Evolutionary conservation across 2,113 vertebrate genomes (phyloP).

Genomic region (Piaya cayana): DNA sequence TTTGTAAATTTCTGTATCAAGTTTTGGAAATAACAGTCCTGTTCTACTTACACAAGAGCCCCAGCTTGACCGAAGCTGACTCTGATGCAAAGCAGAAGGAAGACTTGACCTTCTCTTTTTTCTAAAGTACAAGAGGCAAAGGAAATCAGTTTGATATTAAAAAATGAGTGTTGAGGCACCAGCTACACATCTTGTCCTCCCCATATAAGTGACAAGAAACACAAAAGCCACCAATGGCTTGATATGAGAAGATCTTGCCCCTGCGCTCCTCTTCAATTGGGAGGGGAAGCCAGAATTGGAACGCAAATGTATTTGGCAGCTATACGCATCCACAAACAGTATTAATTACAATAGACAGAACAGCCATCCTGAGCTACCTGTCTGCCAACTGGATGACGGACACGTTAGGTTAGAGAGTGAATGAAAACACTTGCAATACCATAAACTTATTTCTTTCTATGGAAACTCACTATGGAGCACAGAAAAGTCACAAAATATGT

Average conservation of each 20-base stretch:
- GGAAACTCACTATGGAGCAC: background rate
- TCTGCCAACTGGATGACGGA: background rate
- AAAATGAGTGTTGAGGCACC: background rate
- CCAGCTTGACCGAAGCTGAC: background rate
- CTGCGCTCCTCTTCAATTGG: background rate
- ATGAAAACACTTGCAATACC: background rate
- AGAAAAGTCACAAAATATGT: background rate
- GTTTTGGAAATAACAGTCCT: background rate
- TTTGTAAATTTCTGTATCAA: background rate
- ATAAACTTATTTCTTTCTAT: background rate
- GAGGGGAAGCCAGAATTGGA: background rate
- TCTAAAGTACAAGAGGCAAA: background rate
- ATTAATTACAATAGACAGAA: background rate
- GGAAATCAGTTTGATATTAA: background rate
- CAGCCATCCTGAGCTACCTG: background rate
- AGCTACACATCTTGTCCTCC: background rate
- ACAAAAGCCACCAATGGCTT: background rate
- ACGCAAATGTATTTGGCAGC: background rate
- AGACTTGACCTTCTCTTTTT: background rate
- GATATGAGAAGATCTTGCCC: background rate
- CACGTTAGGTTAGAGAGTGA: background rate
- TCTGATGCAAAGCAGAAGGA: background rate
- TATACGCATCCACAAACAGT: fast-evolving
- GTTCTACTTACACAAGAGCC: background rate
- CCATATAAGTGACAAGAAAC: background rate